Evolutionary conservation across 2,797 vertebrate genomes (phyloP).

Genomic region (Chanos chanos): DNA sequence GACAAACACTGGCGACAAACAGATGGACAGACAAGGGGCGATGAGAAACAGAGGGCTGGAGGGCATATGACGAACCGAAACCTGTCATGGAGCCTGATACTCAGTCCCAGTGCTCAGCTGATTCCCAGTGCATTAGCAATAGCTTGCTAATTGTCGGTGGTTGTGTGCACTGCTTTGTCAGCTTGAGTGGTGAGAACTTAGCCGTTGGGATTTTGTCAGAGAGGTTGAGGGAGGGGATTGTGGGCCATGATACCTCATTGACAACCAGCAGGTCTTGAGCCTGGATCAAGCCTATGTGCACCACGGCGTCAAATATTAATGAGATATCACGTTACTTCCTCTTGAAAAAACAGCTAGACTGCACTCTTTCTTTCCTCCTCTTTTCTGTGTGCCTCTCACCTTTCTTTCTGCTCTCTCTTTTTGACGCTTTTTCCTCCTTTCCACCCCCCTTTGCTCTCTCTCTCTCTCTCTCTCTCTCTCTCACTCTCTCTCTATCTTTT

Average conservation of each 20-base stretch:
- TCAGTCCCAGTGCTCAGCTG: slow-evolving; percentile 64
- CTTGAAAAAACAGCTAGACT: slow-evolving; percentile 53
- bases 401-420: background rate
- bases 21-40: too few species aligned
- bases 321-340: slow-evolving; percentile 56
- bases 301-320: slow-evolving; percentile 65
- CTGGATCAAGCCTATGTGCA: slow-evolving; percentile 47
- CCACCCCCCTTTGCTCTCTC: too few species aligned
- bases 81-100: too few species aligned
- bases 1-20: too few species aligned
- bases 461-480: too few species aligned
- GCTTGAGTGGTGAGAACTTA: slow-evolving; percentile 42
- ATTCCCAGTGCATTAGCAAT: slow-evolving; percentile 60
- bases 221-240: background rate
- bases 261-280: slow-evolving; percentile 47
- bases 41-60: too few species aligned
- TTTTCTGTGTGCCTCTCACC: slow-evolving; percentile 19
- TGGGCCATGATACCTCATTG: slow-evolving; percentile 51
- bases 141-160: slow-evolving; percentile 64
- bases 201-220: slow-evolving; percentile 56
- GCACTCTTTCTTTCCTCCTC: slow-evolving; percentile 20
- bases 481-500: too few species aligned
- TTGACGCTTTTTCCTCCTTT: slow-evolving; percentile 22
- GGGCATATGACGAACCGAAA: too few species aligned
- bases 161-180: slow-evolving; percentile 42